Percentiles rank a stretch among this genome's conserved stretches.
Conservation (phyloP, 2,797 vertebrate species). For the Myioborus melanocephalus region DNA sequence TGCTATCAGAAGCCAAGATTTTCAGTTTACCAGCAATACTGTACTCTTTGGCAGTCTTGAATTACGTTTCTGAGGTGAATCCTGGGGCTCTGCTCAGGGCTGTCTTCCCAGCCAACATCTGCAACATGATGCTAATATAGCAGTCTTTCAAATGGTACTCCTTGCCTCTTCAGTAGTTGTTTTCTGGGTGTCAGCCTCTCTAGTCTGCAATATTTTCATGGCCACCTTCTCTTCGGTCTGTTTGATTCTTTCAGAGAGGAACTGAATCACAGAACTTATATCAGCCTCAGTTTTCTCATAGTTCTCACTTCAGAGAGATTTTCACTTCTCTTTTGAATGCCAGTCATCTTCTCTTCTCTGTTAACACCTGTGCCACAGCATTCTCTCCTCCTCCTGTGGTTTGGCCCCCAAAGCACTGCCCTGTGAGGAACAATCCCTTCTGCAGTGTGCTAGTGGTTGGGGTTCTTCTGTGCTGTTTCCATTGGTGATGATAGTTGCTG, state of each 20-base stretch:
- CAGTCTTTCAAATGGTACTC: background rate
- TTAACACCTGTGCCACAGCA: background rate
- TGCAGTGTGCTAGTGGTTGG: background rate
- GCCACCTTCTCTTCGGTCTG: background rate
- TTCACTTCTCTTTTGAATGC: background rate
- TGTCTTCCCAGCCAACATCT: background rate
- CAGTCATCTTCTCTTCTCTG: background rate
- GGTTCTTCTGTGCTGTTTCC: background rate
- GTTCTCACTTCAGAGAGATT: background rate
- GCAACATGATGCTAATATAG: background rate
- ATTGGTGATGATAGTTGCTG: background rate
- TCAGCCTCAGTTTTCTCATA: background rate
- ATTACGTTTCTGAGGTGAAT: background rate
- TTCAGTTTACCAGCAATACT: background rate
- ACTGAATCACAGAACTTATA: background rate
- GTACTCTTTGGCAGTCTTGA: background rate
- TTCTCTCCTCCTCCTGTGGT: background rate
- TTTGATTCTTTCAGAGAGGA: background rate
- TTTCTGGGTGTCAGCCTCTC: background rate
- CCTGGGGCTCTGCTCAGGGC: fast-evolving
- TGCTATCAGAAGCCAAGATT: background rate
- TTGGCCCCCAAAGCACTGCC: background rate
- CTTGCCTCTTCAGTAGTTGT: background rate
- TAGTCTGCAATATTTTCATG: background rate
- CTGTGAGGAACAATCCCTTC: background rate